phyloP scores from a whole-genome alignment of 2,113 vertebrate species.

The Corythaixoides concolor region DNA sequence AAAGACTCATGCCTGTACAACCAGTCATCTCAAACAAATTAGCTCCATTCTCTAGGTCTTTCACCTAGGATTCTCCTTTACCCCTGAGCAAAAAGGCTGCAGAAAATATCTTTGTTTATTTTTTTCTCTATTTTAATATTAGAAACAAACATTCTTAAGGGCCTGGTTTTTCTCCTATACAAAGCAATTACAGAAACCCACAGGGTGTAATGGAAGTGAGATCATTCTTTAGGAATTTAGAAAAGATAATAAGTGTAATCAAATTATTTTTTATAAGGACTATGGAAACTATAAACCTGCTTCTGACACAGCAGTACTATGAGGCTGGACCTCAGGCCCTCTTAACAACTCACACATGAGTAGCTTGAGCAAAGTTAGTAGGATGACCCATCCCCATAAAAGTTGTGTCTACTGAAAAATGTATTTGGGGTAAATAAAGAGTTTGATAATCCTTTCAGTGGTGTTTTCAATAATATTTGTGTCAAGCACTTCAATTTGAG shows the following conservation, averaged over 20 bases:
- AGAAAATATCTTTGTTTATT: not conserved
- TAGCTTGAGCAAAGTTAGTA: conserved; percentile 3
- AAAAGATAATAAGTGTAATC: conserved; percentile 37
- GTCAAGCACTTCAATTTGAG: not conserved
- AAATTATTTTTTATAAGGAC: not conserved
- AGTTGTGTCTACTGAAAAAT: conserved; percentile 48
- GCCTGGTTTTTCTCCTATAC: not conserved
- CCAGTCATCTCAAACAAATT: not conserved
- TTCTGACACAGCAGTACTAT: conserved; percentile 48
- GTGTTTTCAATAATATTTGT: conserved; percentile 13
- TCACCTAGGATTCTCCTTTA: not conserved
- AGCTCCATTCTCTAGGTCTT: not conserved
- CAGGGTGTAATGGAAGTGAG: conserved; percentile 17
- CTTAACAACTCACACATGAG: conserved; percentile 47
- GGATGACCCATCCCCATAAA: not conserved
- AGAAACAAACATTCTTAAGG: conserved; percentile 20
- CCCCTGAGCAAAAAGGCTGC: not conserved
- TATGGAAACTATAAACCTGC: conserved; percentile 32
- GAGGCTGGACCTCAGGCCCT: not conserved
- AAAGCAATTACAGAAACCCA: conserved; percentile 17
- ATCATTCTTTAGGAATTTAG: not conserved
- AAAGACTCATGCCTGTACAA: not conserved
- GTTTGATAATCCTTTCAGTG: not conserved
- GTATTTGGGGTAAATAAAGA: conserved; percentile 14
- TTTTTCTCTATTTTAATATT: conserved; percentile 26